phyloP scores from a whole-genome alignment of 2,797 vertebrate genomes.

The Pagetopsis macropterus region DNA sequence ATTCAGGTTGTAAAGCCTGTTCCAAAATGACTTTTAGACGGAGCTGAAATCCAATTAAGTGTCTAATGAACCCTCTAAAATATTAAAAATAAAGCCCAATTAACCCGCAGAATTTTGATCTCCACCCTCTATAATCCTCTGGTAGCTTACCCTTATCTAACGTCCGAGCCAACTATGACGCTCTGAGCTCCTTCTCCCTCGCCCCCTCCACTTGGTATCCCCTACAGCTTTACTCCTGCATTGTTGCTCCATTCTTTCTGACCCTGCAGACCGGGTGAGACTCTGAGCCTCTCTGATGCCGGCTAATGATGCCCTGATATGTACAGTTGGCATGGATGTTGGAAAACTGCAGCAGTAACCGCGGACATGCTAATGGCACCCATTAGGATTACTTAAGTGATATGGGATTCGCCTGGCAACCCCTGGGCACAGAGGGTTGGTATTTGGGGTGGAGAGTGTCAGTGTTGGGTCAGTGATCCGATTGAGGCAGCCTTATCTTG shows the following conservation, averaged over 20 bases:
- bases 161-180: slow-evolving; percentile 71
- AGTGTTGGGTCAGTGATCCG: slow-evolving; percentile 87
- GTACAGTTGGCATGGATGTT: slow-evolving; percentile 71
- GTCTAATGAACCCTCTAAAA: slow-evolving; percentile 74
- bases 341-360: slow-evolving; percentile 80
- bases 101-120: slow-evolving; percentile 73
- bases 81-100: slow-evolving; percentile 79
- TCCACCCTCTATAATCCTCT: slow-evolving; percentile 76
- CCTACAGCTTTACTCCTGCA: slow-evolving; percentile 67
- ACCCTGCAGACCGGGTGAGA: slow-evolving; percentile 65
- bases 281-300: slow-evolving; percentile 54
- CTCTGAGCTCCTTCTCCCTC: slow-evolving; percentile 62
- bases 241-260: slow-evolving; percentile 68
- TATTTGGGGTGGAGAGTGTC: slow-evolving; percentile 66
- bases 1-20: slow-evolving; percentile 42
- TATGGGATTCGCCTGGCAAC: slow-evolving; percentile 87
- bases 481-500: slow-evolving; percentile 86
- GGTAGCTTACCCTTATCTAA: slow-evolving; percentile 74
- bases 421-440: slow-evolving; percentile 82
- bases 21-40: slow-evolving; percentile 42
- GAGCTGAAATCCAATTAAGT: slow-evolving; percentile 66
- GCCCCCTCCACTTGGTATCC: slow-evolving; percentile 63
- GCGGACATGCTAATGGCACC: slow-evolving; percentile 88
- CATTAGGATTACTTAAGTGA: slow-evolving; percentile 87
- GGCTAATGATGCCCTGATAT: slow-evolving; percentile 73